A percentile compares a stretch with the other conserved stretches of the same genome.
Evolutionary conservation across 2,888 invertebrate species (phyloP).

Genomic region (Andrena chrysosceles): DNA sequence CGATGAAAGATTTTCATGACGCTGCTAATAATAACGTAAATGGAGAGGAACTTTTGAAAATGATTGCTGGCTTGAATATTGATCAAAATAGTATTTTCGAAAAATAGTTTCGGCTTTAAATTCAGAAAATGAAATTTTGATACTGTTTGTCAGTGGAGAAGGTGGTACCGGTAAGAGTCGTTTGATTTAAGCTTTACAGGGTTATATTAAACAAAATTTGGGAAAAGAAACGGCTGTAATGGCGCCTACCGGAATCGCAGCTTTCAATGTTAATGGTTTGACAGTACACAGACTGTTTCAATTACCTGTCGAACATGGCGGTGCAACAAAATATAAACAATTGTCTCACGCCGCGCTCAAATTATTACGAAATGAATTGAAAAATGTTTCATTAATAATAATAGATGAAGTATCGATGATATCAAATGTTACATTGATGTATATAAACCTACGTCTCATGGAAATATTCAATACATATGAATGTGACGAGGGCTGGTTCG

Average conservation of each 20-base stretch:
- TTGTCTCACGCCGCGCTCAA: background rate
- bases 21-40: background rate
- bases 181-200: background rate
- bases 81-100: background rate
- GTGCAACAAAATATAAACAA: background rate
- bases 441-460: background rate
- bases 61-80: background rate
- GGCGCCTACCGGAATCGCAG: background rate
- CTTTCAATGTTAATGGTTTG: background rate
- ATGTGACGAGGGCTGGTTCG: background rate
- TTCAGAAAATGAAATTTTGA: background rate
- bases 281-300: background rate
- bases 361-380: too few relatives aligned
- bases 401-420: background rate
- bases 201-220: background rate
- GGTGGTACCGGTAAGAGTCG: background rate
- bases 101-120: background rate
- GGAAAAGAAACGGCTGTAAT: background rate
- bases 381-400: background rate
- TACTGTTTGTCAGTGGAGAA: background rate
- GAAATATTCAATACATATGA: background rate
- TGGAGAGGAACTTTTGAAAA: background rate
- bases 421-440: background rate
- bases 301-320: background rate
- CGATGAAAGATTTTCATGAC: background rate